Conservation (phyloP, 2,797 vertebrate species). For the Eulemur albifrons region DNA sequence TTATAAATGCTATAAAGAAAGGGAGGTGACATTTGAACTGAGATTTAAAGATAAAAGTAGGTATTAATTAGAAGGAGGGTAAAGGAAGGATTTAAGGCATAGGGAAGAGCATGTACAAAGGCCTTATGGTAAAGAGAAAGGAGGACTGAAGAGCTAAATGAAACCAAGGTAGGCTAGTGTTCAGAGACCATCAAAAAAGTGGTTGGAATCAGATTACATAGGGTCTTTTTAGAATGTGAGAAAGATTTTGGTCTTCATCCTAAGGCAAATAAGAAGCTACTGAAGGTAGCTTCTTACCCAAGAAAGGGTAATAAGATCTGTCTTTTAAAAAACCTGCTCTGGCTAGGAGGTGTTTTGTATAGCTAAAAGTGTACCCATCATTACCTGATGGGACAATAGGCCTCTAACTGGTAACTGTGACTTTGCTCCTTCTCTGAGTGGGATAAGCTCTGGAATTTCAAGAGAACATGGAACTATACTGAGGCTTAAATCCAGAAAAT, state of each 20-base stretch:
- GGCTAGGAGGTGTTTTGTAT: background rate
- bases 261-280: background rate
- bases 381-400: background rate
- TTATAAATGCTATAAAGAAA: background rate
- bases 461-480: background rate
- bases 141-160: background rate
- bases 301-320: background rate
- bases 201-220: background rate
- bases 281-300: background rate
- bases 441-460: background rate
- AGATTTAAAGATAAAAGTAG: slow-evolving; percentile 5
- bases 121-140: background rate
- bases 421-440: background rate
- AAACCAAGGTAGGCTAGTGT: background rate
- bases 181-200: background rate
- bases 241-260: background rate
- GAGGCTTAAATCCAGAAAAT: background rate
- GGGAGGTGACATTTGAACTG: background rate
- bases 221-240: background rate
- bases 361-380: background rate
- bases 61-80: background rate
- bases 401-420: background rate
- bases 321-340: background rate
- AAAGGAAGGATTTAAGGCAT: background rate
- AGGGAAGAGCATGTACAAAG: background rate